These are phyloP conservation scores for Nycticorax nycticorax DNA, from an alignment of 2,113 vertebrate genomes.

Conservation along the genomic window DNA sequence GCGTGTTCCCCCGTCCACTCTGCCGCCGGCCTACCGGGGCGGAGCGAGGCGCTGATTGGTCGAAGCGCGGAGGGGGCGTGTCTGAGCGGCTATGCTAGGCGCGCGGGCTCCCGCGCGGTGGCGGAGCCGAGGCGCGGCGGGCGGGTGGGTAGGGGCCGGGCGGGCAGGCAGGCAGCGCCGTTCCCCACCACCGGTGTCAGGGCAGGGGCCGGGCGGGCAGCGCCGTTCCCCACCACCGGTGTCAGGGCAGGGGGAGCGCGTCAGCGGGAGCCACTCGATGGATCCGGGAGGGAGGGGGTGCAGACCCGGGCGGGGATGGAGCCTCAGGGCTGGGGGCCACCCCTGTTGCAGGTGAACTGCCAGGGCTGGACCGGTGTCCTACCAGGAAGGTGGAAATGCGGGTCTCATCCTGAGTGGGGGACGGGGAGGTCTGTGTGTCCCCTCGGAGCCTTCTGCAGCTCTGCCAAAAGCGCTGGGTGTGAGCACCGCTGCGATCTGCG, in stretches of 20 bases:
- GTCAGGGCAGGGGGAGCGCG: not conserved
- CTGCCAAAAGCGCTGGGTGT: not conserved
- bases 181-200: rapidly evolving
- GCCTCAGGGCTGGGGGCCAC: not conserved
- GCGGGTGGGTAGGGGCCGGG: not conserved
- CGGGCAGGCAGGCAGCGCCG: not conserved
- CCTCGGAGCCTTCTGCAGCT: not conserved
- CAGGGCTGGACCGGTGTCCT: not conserved
- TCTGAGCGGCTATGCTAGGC: not conserved
- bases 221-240: rapidly evolving
- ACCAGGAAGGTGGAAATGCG: not conserved
- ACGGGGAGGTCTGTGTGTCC: not conserved
- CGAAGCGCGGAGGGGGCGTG: not conserved
- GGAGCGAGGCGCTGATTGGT: not conserved
- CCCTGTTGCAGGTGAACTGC: not conserved
- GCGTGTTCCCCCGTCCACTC: no score
- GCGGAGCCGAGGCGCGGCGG: not conserved
- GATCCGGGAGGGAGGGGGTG: not conserved
- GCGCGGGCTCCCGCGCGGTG: not conserved
- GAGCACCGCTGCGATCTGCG: rapidly evolving
- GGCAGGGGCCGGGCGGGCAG: not conserved
- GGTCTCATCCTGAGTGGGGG: not conserved
- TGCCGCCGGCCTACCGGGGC: not conserved
- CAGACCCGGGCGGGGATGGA: not conserved
- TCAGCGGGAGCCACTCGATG: not conserved